A percentile compares a stretch with the other conserved stretches of the same genome.
Conservation (phyloP, 2,797 vertebrate species). For the Numenius phaeopus region DNA sequence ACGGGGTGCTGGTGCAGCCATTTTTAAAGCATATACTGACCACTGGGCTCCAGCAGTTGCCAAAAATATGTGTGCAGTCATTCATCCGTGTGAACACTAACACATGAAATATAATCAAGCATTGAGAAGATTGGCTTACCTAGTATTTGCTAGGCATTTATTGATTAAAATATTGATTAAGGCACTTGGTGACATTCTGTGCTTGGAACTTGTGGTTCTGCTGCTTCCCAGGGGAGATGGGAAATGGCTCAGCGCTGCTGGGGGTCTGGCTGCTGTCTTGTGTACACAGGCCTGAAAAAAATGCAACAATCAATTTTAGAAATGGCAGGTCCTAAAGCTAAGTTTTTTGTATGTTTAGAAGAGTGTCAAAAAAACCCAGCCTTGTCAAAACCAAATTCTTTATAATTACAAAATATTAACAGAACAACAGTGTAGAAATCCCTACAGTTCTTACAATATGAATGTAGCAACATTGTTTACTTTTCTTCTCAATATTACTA, state of each 20-base stretch:
- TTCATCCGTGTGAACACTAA: rapidly evolving
- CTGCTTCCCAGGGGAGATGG: rapidly evolving
- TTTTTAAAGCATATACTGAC: background rate
- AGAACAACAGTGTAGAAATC: background rate
- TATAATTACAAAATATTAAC: background rate
- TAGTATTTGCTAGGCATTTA: background rate
- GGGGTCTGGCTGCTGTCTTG: background rate
- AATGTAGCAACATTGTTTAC: rapidly evolving
- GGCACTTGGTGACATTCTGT: background rate
- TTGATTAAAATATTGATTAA: background rate
- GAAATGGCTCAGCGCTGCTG: rapidly evolving
- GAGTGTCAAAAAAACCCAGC: background rate
- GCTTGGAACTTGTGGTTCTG: background rate
- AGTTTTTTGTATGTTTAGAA: background rate
- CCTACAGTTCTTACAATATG: background rate
- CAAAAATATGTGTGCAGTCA: background rate
- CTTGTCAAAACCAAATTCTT: rapidly evolving
- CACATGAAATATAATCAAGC: background rate
- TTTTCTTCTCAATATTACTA: background rate
- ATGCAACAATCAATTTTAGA: background rate
- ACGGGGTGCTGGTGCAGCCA: rapidly evolving
- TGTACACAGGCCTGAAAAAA: background rate
- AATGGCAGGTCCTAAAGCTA: background rate
- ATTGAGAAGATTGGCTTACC: background rate
- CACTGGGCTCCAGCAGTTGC: background rate